These are phyloP conservation scores for Ptychoptera albimana DNA, from an alignment of 2,888 invertebrate species.

Conservation along the genomic window DNA sequence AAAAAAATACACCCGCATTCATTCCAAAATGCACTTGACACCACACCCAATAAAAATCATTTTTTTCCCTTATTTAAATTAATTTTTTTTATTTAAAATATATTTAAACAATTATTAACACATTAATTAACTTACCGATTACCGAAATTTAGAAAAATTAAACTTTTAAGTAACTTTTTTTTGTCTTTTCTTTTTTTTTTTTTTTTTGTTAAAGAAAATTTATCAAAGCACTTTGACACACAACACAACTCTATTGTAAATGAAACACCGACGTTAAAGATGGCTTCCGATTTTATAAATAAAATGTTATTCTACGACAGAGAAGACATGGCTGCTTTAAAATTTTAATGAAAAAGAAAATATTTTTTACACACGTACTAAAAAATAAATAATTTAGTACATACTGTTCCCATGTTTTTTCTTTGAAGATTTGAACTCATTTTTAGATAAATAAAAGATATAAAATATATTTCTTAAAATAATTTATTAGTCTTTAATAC, in stretches of 20 bases:
- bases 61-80: not conserved
- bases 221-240: constrained; percentile 3
- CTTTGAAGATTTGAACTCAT: not conserved
- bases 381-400: no score
- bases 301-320: no score
- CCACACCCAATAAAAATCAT: constrained; percentile 3
- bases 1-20: constrained; percentile 1
- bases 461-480: no score
- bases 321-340: no score
- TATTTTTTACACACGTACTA: no score
- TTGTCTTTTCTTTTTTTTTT: no score
- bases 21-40: not conserved
- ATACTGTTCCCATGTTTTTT: not conserved
- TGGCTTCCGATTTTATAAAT: not conserved
- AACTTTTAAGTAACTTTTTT: constrained; percentile 3
- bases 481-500: no score
- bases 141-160: constrained; percentile 7
- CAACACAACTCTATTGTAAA: not conserved
- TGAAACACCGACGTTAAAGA: not conserved
- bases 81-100: not conserved
- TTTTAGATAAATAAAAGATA: no score
- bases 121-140: constrained; percentile 10
- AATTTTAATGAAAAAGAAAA: no score
- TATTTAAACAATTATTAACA: not conserved
- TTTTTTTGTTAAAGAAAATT: no score